phyloP scores from a whole-genome alignment of 1,140 invertebrate genomes.

The Megathymus violae region DNA sequence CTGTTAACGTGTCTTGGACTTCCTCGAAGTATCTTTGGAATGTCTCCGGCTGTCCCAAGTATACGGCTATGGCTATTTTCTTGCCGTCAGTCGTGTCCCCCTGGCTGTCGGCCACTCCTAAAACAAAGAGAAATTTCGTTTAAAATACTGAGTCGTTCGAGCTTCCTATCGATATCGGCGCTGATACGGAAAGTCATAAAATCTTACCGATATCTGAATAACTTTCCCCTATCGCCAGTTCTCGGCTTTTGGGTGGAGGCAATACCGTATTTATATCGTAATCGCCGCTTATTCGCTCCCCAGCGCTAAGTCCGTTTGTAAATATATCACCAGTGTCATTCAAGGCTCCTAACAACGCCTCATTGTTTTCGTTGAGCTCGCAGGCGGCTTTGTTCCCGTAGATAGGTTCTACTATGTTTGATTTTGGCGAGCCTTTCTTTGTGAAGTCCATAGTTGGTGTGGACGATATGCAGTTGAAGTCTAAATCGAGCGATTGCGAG shows the following conservation, averaged over 20 bases:
- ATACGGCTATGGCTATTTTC: slow-evolving; percentile 92
- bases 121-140: slow-evolving; percentile 38
- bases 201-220: slow-evolving; percentile 83
- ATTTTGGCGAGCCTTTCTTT: slow-evolving; percentile 77
- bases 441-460: slow-evolving; percentile 75
- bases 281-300: slow-evolving; percentile 76
- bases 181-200: slow-evolving; percentile 43
- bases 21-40: slow-evolving; percentile 89
- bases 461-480: slow-evolving; percentile 79
- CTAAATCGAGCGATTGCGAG: slow-evolving; percentile 76
- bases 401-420: slow-evolving; percentile 71
- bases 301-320: slow-evolving; percentile 65
- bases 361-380: slow-evolving; percentile 73
- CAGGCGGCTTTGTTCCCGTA: slow-evolving; percentile 77
- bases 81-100: slow-evolving; percentile 93
- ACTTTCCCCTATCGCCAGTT: slow-evolving; percentile 81
- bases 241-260: slow-evolving; percentile 78
- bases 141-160: slow-evolving; percentile 7
- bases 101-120: slow-evolving; percentile 86
- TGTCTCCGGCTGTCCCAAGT: slow-evolving; percentile 91
- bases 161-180: background rate
- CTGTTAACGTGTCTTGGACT: slow-evolving; percentile 84
- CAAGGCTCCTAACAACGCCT: slow-evolving; percentile 63
- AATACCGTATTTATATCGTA: slow-evolving; percentile 80
- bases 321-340: slow-evolving; percentile 74